Evolutionary conservation across 2,888 invertebrate species (phyloP).

Genomic region (Amblyteles armatorius): DNA sequence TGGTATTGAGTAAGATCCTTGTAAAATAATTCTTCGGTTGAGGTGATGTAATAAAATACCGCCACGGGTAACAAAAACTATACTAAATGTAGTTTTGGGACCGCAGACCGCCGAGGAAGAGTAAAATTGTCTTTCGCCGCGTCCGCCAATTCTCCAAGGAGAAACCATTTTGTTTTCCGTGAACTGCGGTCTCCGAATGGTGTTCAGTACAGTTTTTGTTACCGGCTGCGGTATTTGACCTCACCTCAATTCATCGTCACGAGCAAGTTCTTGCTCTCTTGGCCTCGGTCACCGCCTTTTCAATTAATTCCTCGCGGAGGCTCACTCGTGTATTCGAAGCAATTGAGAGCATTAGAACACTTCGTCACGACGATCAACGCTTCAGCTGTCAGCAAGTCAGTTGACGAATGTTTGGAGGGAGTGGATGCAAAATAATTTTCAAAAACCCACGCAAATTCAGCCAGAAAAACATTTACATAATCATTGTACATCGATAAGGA

Average conservation of each 20-base stretch:
- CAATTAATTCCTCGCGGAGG: neutral
- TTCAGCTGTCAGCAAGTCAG: neutral
- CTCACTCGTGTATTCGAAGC: neutral
- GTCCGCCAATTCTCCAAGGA: no score
- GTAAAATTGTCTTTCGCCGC: no score
- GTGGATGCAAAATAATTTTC: neutral
- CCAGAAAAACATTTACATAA: constrained; percentile 56
- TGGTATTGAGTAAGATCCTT: neutral
- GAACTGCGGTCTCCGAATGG: no score
- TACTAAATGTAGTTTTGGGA: no score
- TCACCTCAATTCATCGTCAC: neutral
- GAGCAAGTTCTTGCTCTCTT: neutral
- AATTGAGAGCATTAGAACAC: neutral
- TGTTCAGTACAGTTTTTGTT: no score
- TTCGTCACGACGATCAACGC: neutral
- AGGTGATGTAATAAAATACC: no score
- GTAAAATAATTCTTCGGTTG: neutral
- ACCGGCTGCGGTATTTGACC: no score
- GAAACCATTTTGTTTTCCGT: no score
- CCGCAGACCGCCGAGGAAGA: no score
- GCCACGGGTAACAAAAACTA: no score
- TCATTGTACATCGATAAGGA: constrained; percentile 38
- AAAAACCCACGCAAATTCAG: neutral
- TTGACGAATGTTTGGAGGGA: neutral
- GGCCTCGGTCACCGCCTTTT: neutral